phyloP scores from a whole-genome alignment of 2,797 vertebrate genomes.

The Acanthornis magna region DNA sequence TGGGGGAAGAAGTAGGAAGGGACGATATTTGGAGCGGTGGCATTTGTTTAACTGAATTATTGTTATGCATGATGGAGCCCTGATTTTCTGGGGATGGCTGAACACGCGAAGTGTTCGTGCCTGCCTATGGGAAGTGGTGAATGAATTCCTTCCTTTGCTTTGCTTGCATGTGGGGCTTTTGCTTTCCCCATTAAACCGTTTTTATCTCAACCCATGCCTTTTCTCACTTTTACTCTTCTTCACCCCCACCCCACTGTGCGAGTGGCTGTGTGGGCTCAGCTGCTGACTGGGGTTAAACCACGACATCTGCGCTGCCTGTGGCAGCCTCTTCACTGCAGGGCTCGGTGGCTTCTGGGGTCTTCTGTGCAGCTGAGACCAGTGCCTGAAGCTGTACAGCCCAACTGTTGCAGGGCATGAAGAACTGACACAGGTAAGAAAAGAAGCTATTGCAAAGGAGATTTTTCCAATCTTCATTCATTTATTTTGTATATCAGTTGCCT shows the following conservation, averaged over 20 bases:
- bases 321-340: background rate
- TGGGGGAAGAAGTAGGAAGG: background rate
- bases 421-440: background rate
- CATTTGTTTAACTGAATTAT: background rate
- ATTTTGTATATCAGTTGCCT: background rate
- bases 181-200: background rate
- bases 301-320: background rate
- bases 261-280: background rate
- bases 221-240: background rate
- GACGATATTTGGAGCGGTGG: background rate
- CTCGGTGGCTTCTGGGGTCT: background rate
- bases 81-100: background rate
- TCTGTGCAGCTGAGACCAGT: fast-evolving
- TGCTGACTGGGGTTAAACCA: background rate
- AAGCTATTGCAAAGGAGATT: background rate
- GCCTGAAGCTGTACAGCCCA: background rate
- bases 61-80: background rate
- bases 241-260: fast-evolving
- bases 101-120: background rate
- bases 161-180: background rate
- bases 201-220: fast-evolving
- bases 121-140: background rate
- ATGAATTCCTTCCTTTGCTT: background rate
- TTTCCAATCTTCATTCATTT: background rate
- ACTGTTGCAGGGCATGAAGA: background rate